These are phyloP conservation scores for Odontocolon sp. DNA, from an alignment of 2,888 invertebrate species.

Conservation along the genomic window DNA sequence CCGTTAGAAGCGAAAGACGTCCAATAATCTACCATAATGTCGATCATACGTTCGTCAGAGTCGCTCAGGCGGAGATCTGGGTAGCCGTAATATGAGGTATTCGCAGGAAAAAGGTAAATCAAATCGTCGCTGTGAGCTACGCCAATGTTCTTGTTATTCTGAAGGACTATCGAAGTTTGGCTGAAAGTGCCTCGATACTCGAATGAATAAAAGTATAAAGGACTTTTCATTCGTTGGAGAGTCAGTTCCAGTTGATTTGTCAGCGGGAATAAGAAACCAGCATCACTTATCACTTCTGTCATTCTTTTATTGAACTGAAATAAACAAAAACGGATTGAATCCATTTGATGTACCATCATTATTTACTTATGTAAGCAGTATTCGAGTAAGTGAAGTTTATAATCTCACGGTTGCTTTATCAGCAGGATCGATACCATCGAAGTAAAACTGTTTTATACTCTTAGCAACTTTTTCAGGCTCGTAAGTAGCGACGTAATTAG, in stretches of 20 bases:
- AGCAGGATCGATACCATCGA: conserved; percentile 9
- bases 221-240: conserved; percentile 14
- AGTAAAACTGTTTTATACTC: conserved; percentile 33
- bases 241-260: conserved; percentile 50
- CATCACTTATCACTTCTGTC: conserved; percentile 57
- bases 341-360: not conserved
- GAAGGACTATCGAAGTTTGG: not conserved
- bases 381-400: not conserved
- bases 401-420: conserved; percentile 49
- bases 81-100: conserved; percentile 3
- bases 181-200: conserved; percentile 62
- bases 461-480: not conserved
- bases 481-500: no score
- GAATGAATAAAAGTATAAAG: conserved; percentile 60
- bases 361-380: no score
- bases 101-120: conserved; percentile 79
- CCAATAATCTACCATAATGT: conserved; percentile 79
- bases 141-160: conserved; percentile 61
- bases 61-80: conserved; percentile 56
- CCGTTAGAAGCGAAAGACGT: conserved; percentile 76
- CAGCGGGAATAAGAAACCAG: conserved; percentile 57
- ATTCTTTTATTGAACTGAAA: conserved; percentile 55
- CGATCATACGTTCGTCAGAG: conserved; percentile 71
- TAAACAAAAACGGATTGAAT: not conserved
- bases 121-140: conserved; percentile 82